phyloP scores from a whole-genome alignment of 2,888 invertebrate genomes.

The Crematogaster levior region DNA sequence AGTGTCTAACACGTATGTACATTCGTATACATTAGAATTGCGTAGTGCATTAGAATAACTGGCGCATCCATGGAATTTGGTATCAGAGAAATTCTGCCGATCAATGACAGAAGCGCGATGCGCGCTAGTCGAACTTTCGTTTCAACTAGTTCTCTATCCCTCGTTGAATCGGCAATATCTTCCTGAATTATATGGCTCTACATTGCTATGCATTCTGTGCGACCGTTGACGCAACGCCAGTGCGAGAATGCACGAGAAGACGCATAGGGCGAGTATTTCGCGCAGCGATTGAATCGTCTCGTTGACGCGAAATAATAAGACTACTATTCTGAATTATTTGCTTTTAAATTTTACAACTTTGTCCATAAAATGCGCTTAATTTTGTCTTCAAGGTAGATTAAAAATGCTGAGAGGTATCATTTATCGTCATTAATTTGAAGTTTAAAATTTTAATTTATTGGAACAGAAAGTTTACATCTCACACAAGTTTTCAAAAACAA shows the following conservation, averaged over 20 bases:
- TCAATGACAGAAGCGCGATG: constrained; percentile 53
- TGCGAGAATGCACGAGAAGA: constrained; percentile 37
- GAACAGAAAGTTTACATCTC: not conserved
- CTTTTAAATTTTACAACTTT: constrained; percentile 9
- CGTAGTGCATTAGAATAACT: constrained; percentile 54
- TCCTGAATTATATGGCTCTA: constrained; percentile 47
- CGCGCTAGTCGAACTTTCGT: constrained; percentile 60
- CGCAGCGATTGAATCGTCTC: constrained; percentile 43
- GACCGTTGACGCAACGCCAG: constrained; percentile 44
- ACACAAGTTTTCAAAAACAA: not conserved
- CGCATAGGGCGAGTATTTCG: constrained; percentile 22
- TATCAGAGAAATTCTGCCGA: constrained; percentile 72
- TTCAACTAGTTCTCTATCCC: constrained; percentile 57
- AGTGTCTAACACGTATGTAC: constrained; percentile 50
- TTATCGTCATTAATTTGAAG: not conserved
- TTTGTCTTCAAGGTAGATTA: not conserved
- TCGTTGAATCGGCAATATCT: constrained; percentile 67
- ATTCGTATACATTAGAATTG: constrained; percentile 51
- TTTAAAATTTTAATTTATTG: constrained; percentile 1
- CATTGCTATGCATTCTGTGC: constrained; percentile 33
- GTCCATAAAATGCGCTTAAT: not conserved
- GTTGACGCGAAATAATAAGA: constrained; percentile 34
- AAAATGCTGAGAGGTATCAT: not conserved
- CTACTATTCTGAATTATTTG: constrained; percentile 11
- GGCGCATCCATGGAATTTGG: constrained; percentile 66